phyloP scores from a whole-genome alignment of 2,113 vertebrate genomes.

The Pleuronectes platessa region DNA sequence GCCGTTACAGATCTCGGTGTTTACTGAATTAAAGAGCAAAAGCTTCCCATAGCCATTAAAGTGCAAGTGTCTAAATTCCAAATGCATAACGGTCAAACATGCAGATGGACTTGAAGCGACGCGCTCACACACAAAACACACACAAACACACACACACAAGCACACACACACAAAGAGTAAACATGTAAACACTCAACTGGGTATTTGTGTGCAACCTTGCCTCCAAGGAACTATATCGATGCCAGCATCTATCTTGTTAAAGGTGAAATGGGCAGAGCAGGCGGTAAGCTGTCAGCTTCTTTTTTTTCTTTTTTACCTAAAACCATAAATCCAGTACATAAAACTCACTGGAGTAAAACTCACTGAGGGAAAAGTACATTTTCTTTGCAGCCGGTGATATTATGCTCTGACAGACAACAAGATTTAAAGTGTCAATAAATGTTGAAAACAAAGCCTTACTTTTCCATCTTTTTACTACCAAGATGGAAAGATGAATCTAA shows the following conservation, averaged over 20 bases:
- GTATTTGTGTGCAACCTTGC: conserved; percentile 62
- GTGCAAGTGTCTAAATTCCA: conserved; percentile 11
- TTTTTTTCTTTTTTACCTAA: conserved; percentile 72
- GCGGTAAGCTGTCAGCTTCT: conserved; percentile 64
- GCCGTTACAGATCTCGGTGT: conserved; percentile 49
- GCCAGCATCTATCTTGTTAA: conserved; percentile 73
- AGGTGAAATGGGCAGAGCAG: conserved; percentile 73
- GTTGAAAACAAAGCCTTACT: conserved; percentile 62
- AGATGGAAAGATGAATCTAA: conserved; percentile 52
- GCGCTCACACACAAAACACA: background rate
- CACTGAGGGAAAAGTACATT: conserved; percentile 70
- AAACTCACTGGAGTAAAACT: conserved; percentile 75
- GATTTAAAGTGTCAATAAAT: conserved; percentile 80
- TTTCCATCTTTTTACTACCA: conserved; percentile 32
- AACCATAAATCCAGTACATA: conserved; percentile 76
- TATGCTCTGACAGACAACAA: conserved; percentile 61
- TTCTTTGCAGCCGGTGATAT: conserved; percentile 71
- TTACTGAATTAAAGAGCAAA: conserved; percentile 59
- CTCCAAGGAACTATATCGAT: conserved; percentile 64
- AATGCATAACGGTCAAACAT: conserved; percentile 14
- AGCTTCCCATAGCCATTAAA: conserved; percentile 1
- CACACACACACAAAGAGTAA: background rate
- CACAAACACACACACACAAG: no score
- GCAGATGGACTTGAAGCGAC: background rate
- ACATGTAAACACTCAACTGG: conserved; percentile 38